A percentile compares a stretch with the other conserved stretches of the same genome.
These are phyloP conservation scores for Phrixothrix hirtus DNA, from an alignment of 2,888 invertebrate species.

Conservation along the genomic window DNA sequence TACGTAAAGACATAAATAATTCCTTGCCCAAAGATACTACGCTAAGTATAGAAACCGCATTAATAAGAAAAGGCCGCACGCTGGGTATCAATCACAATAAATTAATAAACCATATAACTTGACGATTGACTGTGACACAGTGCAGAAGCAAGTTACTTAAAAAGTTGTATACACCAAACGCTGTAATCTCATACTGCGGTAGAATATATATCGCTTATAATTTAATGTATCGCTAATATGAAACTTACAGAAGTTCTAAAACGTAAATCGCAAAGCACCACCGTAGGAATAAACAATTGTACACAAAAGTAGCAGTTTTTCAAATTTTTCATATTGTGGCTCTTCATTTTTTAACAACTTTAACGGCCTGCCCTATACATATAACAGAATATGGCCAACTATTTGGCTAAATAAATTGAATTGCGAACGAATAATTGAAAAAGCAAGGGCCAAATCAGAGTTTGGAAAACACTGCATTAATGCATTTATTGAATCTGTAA, in stretches of 20 bases:
- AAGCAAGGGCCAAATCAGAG: too few species aligned
- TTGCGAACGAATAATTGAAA: too few species aligned
- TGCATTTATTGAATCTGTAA: too few species aligned
- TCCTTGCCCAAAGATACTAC: background rate
- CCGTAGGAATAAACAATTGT: too few species aligned
- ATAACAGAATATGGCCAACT: too few species aligned
- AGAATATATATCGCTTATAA: constrained; percentile 34
- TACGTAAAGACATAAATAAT: background rate
- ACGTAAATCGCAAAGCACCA: constrained; percentile 1
- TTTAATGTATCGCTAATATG: constrained; percentile 17
- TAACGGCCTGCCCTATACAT: too few species aligned
- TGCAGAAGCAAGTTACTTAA: constrained; percentile 26
- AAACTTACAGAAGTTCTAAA: constrained; percentile 13
- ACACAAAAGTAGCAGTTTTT: too few species aligned
- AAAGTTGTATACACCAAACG: constrained; percentile 37
- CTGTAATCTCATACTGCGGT: constrained; percentile 32
- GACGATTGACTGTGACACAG: constrained; percentile 27
- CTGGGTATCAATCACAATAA: constrained; percentile 30
- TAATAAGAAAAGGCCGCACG: constrained; percentile 24
- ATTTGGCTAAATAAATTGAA: too few species aligned
- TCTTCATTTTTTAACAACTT: too few species aligned
- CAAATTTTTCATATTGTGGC: too few species aligned
- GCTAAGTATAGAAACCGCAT: background rate
- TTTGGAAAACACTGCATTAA: too few species aligned
- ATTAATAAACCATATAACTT: constrained; percentile 30